Percentiles rank a stretch among this genome's conserved stretches.
These are phyloP conservation scores for Leptinotarsa undecemlineata DNA, from an alignment of 1,140 invertebrate genomes.

Conservation along the genomic window DNA sequence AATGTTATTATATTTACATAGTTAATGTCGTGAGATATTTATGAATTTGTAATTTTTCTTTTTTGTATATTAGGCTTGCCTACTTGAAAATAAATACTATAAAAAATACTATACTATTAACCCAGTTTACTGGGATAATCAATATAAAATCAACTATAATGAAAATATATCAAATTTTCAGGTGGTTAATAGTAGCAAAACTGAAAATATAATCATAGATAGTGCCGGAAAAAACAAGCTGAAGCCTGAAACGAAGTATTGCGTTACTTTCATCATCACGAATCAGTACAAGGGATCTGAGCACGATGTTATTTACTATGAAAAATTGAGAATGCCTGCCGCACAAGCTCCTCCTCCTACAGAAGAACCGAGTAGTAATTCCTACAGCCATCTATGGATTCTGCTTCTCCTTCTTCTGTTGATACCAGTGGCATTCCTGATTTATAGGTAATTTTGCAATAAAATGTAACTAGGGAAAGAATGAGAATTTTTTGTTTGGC, in stretches of 20 bases:
- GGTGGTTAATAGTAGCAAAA: conserved; percentile 34
- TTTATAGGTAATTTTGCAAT: conserved; percentile 35
- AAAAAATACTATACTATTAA: too few relatives aligned
- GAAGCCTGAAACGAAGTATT: conserved; percentile 43
- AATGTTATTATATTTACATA: too few relatives aligned
- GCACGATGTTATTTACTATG: conserved; percentile 45
- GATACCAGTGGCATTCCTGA: conserved; percentile 39
- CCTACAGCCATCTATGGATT: conserved; percentile 37
- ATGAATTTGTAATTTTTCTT: too few relatives aligned
- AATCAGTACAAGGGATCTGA: conserved; percentile 40
- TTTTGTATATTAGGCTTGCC: too few relatives aligned
- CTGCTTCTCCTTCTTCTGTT: conserved; percentile 39
- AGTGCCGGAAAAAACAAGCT: conserved; percentile 31
- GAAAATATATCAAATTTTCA: not conserved
- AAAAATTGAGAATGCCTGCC: conserved; percentile 36
- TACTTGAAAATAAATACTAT: too few relatives aligned
- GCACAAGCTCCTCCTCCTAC: conserved; percentile 7
- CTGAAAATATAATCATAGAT: conserved; percentile 36
- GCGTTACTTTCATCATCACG: conserved; percentile 45
- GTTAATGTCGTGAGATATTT: too few relatives aligned
- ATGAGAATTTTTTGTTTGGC: not conserved
- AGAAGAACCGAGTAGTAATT: not conserved
- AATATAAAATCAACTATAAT: too few relatives aligned
- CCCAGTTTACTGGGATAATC: too few relatives aligned
- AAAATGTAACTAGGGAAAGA: not conserved